Evolutionary conservation across 1,140 invertebrate genomes (phyloP).

Genomic region (Triops longicaudatus): DNA sequence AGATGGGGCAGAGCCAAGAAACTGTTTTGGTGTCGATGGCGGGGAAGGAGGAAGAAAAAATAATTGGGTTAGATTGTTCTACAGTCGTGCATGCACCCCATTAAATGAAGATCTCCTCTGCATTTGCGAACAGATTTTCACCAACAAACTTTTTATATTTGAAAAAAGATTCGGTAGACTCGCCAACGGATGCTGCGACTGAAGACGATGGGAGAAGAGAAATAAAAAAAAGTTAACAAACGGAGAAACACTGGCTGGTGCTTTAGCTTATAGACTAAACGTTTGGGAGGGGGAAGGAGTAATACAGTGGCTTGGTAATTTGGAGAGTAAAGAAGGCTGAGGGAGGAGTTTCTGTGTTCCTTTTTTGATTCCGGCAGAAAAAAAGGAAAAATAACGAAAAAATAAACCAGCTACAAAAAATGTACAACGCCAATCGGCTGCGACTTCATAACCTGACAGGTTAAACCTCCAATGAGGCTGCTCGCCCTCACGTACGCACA

Average conservation of each 20-base stretch:
- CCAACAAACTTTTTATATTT: not conserved
- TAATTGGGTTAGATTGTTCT: not conserved
- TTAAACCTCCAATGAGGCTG: constrained; percentile 14
- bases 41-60: not conserved
- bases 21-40: not conserved
- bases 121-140: not conserved
- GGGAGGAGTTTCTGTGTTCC: not conserved
- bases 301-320: constrained; percentile 11
- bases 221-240: constrained; percentile 8
- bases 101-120: not conserved
- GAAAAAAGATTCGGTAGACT: constrained; percentile 9
- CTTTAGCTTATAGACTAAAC: not conserved
- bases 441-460: constrained; percentile 4
- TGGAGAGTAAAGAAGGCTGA: not conserved
- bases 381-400: not conserved
- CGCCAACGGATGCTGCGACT: not conserved
- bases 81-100: not conserved
- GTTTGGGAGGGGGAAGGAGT: not conserved
- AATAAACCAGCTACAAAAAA: constrained; percentile 13
- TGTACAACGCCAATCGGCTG: constrained; percentile 11
- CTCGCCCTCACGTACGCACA: constrained; percentile 13
- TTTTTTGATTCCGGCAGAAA: constrained; percentile 11
- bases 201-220: not conserved
- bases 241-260: not conserved
- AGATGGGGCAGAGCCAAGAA: constrained; percentile 3